phyloP scores from a whole-genome alignment of 2,888 invertebrate species.

The Allolobophora icterica region DNA sequence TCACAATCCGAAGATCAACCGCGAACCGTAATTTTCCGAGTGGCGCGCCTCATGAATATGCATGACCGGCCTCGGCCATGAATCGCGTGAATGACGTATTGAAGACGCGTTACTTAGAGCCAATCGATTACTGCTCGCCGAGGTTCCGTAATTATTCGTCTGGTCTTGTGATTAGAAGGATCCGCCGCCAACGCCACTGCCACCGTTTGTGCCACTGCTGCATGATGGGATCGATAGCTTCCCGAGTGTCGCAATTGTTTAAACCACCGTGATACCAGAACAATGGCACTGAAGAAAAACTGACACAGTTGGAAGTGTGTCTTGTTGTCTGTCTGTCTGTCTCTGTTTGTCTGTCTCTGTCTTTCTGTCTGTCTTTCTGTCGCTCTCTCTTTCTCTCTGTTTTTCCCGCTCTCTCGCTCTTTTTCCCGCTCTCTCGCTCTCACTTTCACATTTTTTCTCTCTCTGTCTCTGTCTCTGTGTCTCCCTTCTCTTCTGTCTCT shows the following conservation, averaged over 20 bases:
- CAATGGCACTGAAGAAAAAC: neutral
- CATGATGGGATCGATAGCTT: neutral
- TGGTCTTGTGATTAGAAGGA: neutral
- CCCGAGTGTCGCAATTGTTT: neutral
- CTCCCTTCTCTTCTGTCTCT: neutral
- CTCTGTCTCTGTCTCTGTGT: neutral
- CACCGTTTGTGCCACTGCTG: no score
- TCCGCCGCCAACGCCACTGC: neutral
- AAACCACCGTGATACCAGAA: neutral
- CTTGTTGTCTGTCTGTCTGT: neutral
- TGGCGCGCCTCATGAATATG: neutral
- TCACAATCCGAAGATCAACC: conserved; percentile 11
- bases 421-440: no score
- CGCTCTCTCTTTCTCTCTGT: no score
- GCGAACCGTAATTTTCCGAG: neutral
- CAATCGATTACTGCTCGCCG: neutral
- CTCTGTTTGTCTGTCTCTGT: neutral
- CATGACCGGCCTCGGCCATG: neutral
- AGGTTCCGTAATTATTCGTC: neutral
- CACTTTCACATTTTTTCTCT: no score
- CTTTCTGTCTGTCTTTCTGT: neutral
- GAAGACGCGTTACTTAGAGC: conserved; percentile 11
- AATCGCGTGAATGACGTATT: neutral
- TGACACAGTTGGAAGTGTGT: neutral
- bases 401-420: neutral